Percentiles rank a stretch among this genome's conserved stretches.
phyloP scores from a whole-genome alignment of 2,113 vertebrate genomes.

The Myotis lucifugus region DNA sequence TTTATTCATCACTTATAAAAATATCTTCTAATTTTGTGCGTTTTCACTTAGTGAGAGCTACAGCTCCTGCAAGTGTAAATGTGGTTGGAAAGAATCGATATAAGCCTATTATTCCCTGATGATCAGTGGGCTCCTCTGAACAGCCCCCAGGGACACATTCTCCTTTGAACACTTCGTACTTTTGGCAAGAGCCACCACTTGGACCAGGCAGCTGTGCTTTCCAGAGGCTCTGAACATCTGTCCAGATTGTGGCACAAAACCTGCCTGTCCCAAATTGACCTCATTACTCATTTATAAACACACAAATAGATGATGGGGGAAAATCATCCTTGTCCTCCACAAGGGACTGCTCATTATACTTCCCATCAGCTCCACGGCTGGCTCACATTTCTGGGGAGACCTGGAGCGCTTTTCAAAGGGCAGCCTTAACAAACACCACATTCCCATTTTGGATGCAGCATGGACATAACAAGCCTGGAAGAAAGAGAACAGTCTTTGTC shows the following conservation, averaged over 20 bases:
- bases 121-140: constrained; percentile 65
- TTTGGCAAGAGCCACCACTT: constrained; percentile 49
- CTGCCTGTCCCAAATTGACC: constrained; percentile 71
- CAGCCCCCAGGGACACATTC: constrained; percentile 69
- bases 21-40: neutral
- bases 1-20: neutral
- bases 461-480: constrained; percentile 32
- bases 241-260: constrained; percentile 69
- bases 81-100: constrained; percentile 51
- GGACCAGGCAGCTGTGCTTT: constrained; percentile 61
- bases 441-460: neutral
- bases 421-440: constrained; percentile 40
- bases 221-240: constrained; percentile 74
- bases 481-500: constrained; percentile 55
- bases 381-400: constrained; percentile 62
- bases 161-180: constrained; percentile 75
- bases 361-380: neutral
- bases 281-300: constrained; percentile 71
- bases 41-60: neutral
- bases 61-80: neutral
- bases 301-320: constrained; percentile 32
- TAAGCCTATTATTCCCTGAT: constrained; percentile 52
- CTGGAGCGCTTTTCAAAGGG: constrained; percentile 50
- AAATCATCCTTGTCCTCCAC: neutral
- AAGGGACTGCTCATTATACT: neutral